Conservation (phyloP, 2,888 invertebrate genomes). For the Oscheius onirici region DNA sequence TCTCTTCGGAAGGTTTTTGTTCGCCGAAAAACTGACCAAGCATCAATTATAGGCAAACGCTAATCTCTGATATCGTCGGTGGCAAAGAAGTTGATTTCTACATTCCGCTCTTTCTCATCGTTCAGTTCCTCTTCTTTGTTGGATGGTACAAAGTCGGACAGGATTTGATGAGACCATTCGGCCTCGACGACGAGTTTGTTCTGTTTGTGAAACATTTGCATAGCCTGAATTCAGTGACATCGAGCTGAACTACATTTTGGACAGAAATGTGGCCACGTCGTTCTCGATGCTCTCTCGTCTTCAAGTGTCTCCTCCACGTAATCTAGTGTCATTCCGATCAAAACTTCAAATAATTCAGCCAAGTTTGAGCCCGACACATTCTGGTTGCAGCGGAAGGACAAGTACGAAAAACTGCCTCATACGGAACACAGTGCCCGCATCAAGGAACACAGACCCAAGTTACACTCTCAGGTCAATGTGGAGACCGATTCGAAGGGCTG, state of each 20-base stretch:
- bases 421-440: slow-evolving; percentile 38
- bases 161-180: slow-evolving; percentile 61
- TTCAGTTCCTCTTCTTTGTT: slow-evolving; percentile 59
- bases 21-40: background rate
- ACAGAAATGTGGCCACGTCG: slow-evolving; percentile 53
- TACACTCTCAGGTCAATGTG: slow-evolving; percentile 54
- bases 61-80: slow-evolving; percentile 42
- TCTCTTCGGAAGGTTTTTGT: slow-evolving; percentile 69
- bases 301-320: slow-evolving; percentile 41
- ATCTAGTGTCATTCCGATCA: background rate
- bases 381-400: slow-evolving; percentile 39
- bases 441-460: slow-evolving; percentile 51
- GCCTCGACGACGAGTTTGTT: slow-evolving; percentile 53
- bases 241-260: slow-evolving; percentile 55
- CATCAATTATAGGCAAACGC: slow-evolving; percentile 55
- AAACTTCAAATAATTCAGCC: background rate
- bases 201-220: too few species aligned
- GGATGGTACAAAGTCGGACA: slow-evolving; percentile 45
- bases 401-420: slow-evolving; percentile 40
- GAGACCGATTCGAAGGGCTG: slow-evolving; percentile 7
- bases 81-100: slow-evolving; percentile 45
- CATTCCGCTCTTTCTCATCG: slow-evolving; percentile 55
- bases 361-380: slow-evolving; percentile 45
- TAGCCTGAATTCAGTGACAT: slow-evolving; percentile 37
- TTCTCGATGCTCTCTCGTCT: slow-evolving; percentile 55